phyloP scores from a whole-genome alignment of 2,113 vertebrate genomes.

The Bubo bubo region DNA sequence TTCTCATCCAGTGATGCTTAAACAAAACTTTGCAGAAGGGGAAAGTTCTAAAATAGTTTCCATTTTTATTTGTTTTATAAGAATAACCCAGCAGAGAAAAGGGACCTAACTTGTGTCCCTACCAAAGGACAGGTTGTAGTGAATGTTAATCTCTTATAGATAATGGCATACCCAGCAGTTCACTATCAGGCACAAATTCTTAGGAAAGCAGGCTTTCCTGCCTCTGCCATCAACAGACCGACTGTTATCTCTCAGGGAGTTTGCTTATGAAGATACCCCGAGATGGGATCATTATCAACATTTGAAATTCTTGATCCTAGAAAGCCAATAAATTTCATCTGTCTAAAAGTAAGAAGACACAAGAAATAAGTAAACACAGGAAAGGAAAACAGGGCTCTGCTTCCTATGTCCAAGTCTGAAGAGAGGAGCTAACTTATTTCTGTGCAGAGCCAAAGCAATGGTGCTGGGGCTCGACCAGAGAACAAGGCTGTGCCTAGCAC shows the following conservation, averaged over 20 bases:
- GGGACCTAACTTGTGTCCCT: background rate
- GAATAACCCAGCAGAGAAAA: background rate
- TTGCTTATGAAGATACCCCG: background rate
- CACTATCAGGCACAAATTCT: background rate
- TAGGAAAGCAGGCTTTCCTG: background rate
- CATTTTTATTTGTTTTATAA: background rate
- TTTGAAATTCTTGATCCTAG: conserved; percentile 48
- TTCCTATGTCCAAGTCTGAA: rapidly evolving
- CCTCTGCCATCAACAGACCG: background rate
- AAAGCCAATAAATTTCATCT: background rate
- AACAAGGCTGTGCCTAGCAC: background rate
- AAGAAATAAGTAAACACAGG: background rate
- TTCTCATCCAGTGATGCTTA: background rate
- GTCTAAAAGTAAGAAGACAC: background rate
- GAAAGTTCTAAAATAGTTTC: background rate
- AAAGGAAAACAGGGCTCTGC: background rate
- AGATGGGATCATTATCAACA: conserved; percentile 1
- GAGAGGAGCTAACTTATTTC: background rate
- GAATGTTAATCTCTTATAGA: background rate
- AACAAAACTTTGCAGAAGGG: background rate
- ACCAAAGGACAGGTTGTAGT: background rate
- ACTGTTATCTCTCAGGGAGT: conserved; percentile 20
- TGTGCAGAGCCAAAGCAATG: background rate
- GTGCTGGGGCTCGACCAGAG: background rate
- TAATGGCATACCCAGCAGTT: rapidly evolving